A percentile compares a stretch with the other conserved stretches of the same genome.
Conservation (phyloP, 2,113 vertebrate genomes). For the Pachyramphus minor region DNA sequence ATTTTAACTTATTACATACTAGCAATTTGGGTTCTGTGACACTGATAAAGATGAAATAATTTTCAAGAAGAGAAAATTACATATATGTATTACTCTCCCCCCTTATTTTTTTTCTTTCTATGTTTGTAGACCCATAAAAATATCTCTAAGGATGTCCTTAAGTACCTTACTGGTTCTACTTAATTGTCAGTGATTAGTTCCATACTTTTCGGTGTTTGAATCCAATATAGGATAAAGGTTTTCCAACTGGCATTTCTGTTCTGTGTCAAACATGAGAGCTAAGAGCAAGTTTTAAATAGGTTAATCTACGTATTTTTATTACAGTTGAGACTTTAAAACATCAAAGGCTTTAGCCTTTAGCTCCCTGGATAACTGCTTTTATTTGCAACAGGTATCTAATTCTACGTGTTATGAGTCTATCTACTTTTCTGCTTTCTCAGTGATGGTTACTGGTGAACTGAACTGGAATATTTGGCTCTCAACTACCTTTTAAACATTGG, state of each 20-base stretch:
- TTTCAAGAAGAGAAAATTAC: background rate
- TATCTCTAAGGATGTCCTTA: background rate
- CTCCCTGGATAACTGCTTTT: background rate
- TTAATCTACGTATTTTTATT: background rate
- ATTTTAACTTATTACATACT: background rate
- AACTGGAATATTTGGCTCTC: slow-evolving; percentile 44
- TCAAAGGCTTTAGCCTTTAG: background rate
- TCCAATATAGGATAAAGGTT: background rate
- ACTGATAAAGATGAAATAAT: background rate
- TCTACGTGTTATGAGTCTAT: background rate
- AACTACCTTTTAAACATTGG: slow-evolving; percentile 53
- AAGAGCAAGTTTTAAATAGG: background rate
- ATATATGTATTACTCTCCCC: background rate
- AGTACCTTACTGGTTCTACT: background rate
- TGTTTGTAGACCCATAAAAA: background rate
- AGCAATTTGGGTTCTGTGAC: background rate
- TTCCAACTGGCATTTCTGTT: background rate
- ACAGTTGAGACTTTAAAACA: background rate
- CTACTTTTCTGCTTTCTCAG: background rate
- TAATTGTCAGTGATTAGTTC: background rate
- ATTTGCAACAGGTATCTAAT: background rate
- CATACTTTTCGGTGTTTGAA: background rate
- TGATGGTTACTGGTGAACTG: slow-evolving; percentile 24
- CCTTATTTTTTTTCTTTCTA: background rate
- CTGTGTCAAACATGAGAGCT: background rate